A percentile compares a stretch with the other conserved stretches of the same genome.
Conservation (phyloP, 2,113 vertebrate genomes). For the Thermophis baileyi region DNA sequence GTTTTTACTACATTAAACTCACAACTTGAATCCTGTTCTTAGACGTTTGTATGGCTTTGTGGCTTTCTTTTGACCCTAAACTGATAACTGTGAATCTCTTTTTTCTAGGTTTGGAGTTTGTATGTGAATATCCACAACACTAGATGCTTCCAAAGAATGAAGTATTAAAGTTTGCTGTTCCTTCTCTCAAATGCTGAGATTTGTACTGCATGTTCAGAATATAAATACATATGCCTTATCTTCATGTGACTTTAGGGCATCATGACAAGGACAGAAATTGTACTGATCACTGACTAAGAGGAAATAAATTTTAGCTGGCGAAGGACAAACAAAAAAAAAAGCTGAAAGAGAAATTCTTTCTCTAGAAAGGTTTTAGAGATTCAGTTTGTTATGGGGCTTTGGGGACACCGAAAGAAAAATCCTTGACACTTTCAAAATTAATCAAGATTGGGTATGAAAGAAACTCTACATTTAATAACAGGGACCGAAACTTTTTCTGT, state of each 20-base stretch:
- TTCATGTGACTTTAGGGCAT: background rate
- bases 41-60: background rate
- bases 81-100: background rate
- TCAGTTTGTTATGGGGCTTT: background rate
- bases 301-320: background rate
- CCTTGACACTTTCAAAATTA: background rate
- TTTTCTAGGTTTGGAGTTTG: background rate
- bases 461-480: background rate
- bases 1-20: background rate
- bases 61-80: background rate
- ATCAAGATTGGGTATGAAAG: background rate
- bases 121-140: background rate
- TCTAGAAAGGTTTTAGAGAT: background rate
- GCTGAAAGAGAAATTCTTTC: background rate
- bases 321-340: background rate
- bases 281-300: background rate
- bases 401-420: fast-evolving
- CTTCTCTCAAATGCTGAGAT: background rate
- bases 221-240: background rate
- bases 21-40: background rate
- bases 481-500: background rate
- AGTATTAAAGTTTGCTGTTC: background rate
- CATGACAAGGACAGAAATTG: background rate
- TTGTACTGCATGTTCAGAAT: background rate
- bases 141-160: background rate